Evolutionary conservation across 1,140 invertebrate species (phyloP), one percentile per base, ranked within the genome.

Genomic region (Drosophila grimshawi): DNA sequence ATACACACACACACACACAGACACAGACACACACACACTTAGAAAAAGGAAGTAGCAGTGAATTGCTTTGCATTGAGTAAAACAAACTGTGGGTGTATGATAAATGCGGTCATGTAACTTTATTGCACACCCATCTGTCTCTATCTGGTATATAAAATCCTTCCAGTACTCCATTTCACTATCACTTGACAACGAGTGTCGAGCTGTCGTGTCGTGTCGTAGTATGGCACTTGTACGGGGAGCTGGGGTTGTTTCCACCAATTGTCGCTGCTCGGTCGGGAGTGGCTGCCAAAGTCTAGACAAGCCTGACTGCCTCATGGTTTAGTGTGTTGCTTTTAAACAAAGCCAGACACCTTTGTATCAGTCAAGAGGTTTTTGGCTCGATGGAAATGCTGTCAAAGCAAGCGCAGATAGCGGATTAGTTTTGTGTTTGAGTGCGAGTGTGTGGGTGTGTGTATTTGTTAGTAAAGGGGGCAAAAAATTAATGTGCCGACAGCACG

Each of bases 401-500:
- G 80, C 55, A 72, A 76, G 82, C 76, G 64, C 81, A 88, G 79
- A 81, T 82, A 65, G 67, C 75, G 78, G 79, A 86, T 86, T 86
- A 86, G 78, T 78, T 78, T 37, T 41, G 39, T 33, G 6, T 19
- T 68, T 45, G 11, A 48, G 53, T 35, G 6, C 29, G 5, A 27
- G 52, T 11, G 39, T 37, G 51, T 3, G 49, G n/a, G 5, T 29
- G 35, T 27, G n/a, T 19, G 19, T 19, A 19, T 19, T 19, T 19
- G 19, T 19, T 1, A 19, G 19, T 19, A 19, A 5, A 51, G 45
- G 41, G 32, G 61, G 49, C 39, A 5, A 66, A 63, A 77, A 81
- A 86, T 82, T 82, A 86, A 80, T 86, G 83, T 88, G 82, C 65
- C 72, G 78, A 79, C 82, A 74, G 68, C 76, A 82, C 52, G 35